Evolutionary conservation across 1,140 invertebrate genomes (phyloP).

Genomic region (Hypsibius dujardini): DNA sequence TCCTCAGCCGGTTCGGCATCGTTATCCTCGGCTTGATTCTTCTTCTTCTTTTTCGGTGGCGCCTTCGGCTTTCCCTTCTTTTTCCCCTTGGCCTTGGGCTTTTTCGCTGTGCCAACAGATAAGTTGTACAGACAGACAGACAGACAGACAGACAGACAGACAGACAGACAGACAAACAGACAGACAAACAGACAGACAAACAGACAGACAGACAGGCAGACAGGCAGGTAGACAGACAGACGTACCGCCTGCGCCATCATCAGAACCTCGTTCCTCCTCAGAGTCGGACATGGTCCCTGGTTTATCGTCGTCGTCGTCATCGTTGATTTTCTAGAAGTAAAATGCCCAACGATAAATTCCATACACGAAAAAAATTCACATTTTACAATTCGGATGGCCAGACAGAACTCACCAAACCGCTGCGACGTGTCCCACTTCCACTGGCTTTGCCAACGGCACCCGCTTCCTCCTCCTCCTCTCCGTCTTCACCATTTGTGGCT

Average conservation of each 20-base stretch:
- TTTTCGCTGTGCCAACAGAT: slow-evolving; percentile 22
- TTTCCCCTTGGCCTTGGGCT: slow-evolving; percentile 25
- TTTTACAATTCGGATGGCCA: not conserved
- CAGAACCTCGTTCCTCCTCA: slow-evolving; percentile 21
- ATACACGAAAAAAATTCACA: not conserved
- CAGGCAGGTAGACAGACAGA: slow-evolving; percentile 5
- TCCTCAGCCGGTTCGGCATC: slow-evolving; percentile 70
- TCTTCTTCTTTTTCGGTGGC: slow-evolving; percentile 50
- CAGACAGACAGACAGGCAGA: not conserved
- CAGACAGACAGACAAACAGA: not conserved
- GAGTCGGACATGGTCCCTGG: slow-evolving; percentile 20
- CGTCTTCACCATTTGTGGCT: slow-evolving; percentile 53
- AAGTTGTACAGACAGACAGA: no score
- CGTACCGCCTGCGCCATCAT: slow-evolving; percentile 19
- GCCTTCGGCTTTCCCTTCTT: slow-evolving; percentile 25
- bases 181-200: not conserved
- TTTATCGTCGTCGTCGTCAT: slow-evolving; percentile 20
- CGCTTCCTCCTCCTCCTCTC: slow-evolving; percentile 51
- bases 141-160: no score
- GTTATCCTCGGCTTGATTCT: slow-evolving; percentile 51
- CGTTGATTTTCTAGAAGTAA: slow-evolving; percentile 7
- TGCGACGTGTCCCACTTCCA: not conserved
- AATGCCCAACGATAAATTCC: not conserved
- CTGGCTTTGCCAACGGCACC: slow-evolving; percentile 37
- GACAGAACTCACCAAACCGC: not conserved